Base-by-base conservation (phyloP, 2,888 invertebrate species). In the Furcula furcula region DNA sequence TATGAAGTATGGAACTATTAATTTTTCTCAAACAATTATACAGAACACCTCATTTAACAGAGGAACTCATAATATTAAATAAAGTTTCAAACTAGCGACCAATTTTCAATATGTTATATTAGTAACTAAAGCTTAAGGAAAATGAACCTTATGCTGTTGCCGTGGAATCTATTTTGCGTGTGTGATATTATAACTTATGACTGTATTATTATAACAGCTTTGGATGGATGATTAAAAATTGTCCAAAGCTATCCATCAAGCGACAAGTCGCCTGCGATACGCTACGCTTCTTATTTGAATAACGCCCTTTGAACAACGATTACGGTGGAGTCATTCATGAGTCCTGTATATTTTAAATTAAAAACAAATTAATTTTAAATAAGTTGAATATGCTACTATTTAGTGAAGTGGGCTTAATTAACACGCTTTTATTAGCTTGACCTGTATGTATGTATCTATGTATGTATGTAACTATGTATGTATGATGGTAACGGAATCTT, bases 161-260 rank as follows among this genome's bases (percentile, higher is more conserved):
- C 0, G 9, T 43, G 57, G 18, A 34, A 55, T 40, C n/a, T 15
- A 38, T 34, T 48, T 41, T 59, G 12, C 25, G 7, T 15, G 9
- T n/a, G 1, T 7, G 4, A 26, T 33, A 12, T 22, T 32, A 23
- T 34, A 47, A 36, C 44, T 40, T 52, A 37, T 21, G 22, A 20
- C 31, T 26, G 36, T 46, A 19, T 30, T 46, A 19, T 30, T 26
- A 30, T 38, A 27, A 10, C 29, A 31, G 40, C 44, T 36, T 43
- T 46, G 35, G 32, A 37, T 44, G 68, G 65, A 76, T 80, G 80
- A 87, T 85, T 86, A 85, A 85, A 86, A 86, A 79, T 75, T 70
- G 72, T 73, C 68, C 55, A 58, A 56, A 70, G 72, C 76, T 65
- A 86, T 87, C 87, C 76, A 87, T 87, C 86, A 87, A 72, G 58